A percentile compares a stretch with the other conserved stretches of the same genome.
phyloP scores from a whole-genome alignment of 2,888 invertebrate genomes.

The Tenthredo mesomela region DNA sequence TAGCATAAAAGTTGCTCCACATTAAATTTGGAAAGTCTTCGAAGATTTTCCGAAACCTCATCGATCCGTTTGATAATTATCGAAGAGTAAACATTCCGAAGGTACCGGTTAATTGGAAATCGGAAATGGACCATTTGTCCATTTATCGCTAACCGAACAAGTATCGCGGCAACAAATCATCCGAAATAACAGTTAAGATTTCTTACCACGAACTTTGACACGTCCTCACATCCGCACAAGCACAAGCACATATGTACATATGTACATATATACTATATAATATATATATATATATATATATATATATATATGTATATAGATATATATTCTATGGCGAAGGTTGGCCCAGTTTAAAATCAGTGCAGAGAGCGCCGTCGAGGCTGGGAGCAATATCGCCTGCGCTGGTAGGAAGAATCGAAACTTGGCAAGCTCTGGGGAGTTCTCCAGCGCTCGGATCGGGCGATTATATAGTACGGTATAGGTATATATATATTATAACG shows the following conservation, averaged over 20 bases:
- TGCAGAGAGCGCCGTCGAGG: slow-evolving; percentile 20
- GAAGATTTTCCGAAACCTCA: background rate
- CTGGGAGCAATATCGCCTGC: slow-evolving; percentile 27
- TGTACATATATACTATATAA: background rate
- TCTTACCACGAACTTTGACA: background rate
- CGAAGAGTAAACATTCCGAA: background rate
- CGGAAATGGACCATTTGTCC: background rate
- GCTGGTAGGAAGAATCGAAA: slow-evolving; percentile 35
- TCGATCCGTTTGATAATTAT: background rate
- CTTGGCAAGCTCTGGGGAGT: slow-evolving; percentile 32
- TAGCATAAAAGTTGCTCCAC: background rate
- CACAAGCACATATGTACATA: background rate
- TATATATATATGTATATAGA: background rate
- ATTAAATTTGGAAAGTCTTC: background rate
- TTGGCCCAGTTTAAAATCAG: slow-evolving; percentile 31
- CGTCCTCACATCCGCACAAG: slow-evolving; percentile 13
- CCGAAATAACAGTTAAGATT: background rate
- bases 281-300: too few relatives aligned
- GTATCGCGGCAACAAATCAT: too few relatives aligned
- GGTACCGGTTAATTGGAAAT: background rate
- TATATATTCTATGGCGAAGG: background rate
- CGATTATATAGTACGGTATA: background rate
- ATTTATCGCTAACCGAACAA: background rate
- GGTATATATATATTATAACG: slow-evolving; percentile 26
- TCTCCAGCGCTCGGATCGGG: background rate